Evolutionary conservation across 2,797 vertebrate species (phyloP).

Genomic region (Amazona ochrocephala): DNA sequence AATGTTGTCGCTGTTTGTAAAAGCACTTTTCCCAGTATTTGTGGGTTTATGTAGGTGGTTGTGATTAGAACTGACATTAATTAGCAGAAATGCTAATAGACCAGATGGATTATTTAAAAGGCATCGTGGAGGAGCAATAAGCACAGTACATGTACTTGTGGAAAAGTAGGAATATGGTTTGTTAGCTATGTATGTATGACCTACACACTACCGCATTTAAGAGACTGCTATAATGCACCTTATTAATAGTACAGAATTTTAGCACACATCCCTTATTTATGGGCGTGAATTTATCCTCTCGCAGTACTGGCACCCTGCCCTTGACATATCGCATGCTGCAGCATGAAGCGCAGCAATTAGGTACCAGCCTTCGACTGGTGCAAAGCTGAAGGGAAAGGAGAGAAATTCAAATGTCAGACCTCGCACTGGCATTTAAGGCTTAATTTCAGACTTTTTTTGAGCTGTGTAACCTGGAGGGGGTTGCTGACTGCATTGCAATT

Average conservation of each 20-base stretch:
- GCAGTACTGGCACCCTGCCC: not conserved
- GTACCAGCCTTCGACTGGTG: not conserved
- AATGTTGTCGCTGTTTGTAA: not conserved
- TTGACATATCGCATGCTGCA: fast-evolving
- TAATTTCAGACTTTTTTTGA: not conserved
- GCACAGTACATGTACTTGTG: not conserved
- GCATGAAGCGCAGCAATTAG: fast-evolving
- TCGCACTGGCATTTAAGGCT: not conserved
- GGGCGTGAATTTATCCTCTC: not conserved
- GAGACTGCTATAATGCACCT: not conserved
- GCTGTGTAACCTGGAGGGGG: not conserved
- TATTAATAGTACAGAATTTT: not conserved
- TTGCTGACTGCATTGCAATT: not conserved
- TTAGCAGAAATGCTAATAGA: slow-evolving; percentile 57
- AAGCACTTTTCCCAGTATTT: not conserved
- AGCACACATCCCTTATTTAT: not conserved
- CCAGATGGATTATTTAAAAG: slow-evolving; percentile 46
- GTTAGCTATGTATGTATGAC: not conserved
- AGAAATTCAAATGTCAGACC: not conserved
- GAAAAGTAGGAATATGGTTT: not conserved
- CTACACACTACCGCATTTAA: not conserved
- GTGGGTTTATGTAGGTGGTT: slow-evolving; percentile 20
- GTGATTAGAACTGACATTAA: slow-evolving; percentile 51
- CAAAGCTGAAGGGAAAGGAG: not conserved
- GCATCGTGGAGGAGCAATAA: not conserved